phyloP scores from a whole-genome alignment of 2,113 vertebrate species.

The Sprattus sprattus region DNA sequence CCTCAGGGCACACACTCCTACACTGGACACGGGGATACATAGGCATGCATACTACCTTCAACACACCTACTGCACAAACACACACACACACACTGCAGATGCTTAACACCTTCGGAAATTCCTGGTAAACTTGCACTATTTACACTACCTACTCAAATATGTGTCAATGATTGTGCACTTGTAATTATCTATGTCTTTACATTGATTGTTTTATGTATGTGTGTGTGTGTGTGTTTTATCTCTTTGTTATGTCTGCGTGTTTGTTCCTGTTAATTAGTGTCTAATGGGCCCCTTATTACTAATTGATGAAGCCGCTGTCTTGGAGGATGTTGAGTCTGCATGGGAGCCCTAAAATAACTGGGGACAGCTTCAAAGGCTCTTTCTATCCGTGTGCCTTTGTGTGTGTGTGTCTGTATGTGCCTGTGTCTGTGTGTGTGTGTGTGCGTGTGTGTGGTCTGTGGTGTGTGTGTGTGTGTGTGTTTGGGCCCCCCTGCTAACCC shows the following conservation, averaged over 20 bases:
- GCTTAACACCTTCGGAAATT: too few species aligned
- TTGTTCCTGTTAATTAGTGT: conserved; percentile 5
- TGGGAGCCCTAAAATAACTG: conserved; percentile 8
- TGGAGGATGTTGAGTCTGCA: not conserved
- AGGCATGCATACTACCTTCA: too few species aligned
- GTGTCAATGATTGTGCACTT: too few species aligned
- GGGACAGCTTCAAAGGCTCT: not conserved
- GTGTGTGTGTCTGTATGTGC: not conserved
- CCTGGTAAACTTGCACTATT: too few species aligned
- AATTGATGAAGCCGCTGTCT: not conserved
- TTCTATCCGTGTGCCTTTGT: not conserved
- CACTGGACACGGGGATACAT: too few species aligned
- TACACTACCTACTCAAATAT: too few species aligned
- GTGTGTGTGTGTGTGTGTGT: not conserved
- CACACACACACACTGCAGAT: too few species aligned
- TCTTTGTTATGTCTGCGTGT: not conserved
- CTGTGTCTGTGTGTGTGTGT: too few species aligned
- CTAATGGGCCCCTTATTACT: not conserved
- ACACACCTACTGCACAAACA: too few species aligned
- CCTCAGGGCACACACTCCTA: too few species aligned
- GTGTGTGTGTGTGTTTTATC: not conserved
- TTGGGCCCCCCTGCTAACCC: not conserved
- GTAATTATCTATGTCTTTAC: too few species aligned
- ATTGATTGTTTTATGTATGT: not conserved
- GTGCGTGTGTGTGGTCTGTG: not conserved